Base-by-base conservation (phyloP, 2,113 vertebrate species). In the Pollimyrus isidori region DNA sequence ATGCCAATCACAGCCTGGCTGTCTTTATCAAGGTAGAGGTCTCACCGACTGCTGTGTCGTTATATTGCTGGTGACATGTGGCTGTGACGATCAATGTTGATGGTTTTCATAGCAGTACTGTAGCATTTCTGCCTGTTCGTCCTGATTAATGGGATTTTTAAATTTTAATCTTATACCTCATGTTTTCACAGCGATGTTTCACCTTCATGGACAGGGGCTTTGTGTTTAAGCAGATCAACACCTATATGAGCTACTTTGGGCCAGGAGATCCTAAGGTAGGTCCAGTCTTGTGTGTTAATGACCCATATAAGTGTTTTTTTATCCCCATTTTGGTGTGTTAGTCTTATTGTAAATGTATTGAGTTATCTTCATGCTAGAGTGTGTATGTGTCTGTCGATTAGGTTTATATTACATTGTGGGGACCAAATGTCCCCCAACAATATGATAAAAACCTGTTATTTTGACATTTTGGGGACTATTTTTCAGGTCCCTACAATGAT, bases 131-230 rank as follows among this genome's bases (percentile, higher is more conserved):
- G 21, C 82, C 19, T 23, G 19, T 21, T 46, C 6, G 17, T 42
- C 73, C 35, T 7, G 13, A 4, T 4, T 19, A 7, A 19, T 17
- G 26, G 1, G 26, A 9, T 6, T 85, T 9, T 88, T 87, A 35
- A 4, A 11, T 53, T 17, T 46, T 89, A 49, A 30, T 48, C 30
- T 19, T 42, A 26, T 50, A 21, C 39, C 39, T n/a, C 86, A 50
- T 50, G 4, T 89, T 45, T 69, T 53, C 73, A 3, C 95, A 99
- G 98, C 97, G 97, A 87, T 99, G 98, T 94, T 98, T 99, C 94
- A 99, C 98, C 89, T 98, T 99, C 91, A 98, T 99, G 98, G 98
- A 99, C 90, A 95, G 98, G 92, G 98, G 98, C 90, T 99, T 99
- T 65, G 96, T 98, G 86, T 98, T 99, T 94, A 99, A 99, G 91